A percentile compares a stretch with the other conserved stretches of the same genome.
These are phyloP conservation scores for Pandemis corylana DNA, from an alignment of 2,888 invertebrate species.

Conservation along the genomic window DNA sequence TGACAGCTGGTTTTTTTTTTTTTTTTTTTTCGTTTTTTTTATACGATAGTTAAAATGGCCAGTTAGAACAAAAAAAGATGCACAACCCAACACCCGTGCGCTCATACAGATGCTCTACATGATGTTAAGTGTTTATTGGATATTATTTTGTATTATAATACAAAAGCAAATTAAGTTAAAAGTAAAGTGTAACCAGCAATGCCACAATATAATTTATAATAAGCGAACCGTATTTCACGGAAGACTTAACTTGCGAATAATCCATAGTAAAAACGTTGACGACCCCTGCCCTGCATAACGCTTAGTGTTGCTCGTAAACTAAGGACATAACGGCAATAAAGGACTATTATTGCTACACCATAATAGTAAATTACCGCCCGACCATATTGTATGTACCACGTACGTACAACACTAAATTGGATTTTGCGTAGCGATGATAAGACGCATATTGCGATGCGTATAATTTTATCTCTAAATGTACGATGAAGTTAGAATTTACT, in stretches of 20 bases:
- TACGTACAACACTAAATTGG: neutral
- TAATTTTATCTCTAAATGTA: slow-evolving; percentile 9
- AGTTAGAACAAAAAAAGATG: no score
- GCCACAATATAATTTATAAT: neutral
- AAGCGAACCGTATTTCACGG: slow-evolving; percentile 34
- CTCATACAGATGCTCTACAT: no score
- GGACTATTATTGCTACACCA: slow-evolving; percentile 5
- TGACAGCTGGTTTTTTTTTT: no score
- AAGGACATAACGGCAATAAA: slow-evolving; percentile 14
- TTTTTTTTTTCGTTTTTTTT: no score
- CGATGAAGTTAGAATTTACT: slow-evolving; percentile 3
- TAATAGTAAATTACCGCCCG: neutral
- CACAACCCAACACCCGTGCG: no score
- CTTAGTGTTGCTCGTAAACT: slow-evolving; percentile 14
- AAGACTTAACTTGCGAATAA: slow-evolving; percentile 23
- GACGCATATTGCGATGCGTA: neutral
- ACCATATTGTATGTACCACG: neutral
- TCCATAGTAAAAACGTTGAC: slow-evolving; percentile 32
- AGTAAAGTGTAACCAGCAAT: no score
- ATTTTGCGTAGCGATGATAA: neutral
- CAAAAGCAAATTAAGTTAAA: no score
- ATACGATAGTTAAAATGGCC: no score
- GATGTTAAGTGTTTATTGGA: no score
- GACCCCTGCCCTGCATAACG: slow-evolving; percentile 24
- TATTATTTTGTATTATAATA: no score